A percentile compares a stretch with the other conserved stretches of the same genome.
Evolutionary conservation across 2,888 invertebrate species (phyloP).

Genomic region (Congeria kusceri): DNA sequence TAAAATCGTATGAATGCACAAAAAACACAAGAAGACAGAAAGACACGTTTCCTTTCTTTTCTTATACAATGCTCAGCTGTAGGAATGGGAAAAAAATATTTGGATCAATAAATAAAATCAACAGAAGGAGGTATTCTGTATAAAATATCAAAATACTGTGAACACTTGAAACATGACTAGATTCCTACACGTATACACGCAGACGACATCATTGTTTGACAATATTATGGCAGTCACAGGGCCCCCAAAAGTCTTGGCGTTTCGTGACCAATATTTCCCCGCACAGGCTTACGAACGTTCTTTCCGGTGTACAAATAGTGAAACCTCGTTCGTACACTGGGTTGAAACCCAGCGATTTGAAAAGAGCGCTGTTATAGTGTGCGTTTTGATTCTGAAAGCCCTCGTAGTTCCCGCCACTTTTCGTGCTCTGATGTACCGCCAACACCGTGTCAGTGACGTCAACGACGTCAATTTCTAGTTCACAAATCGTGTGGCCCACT

Average conservation of each 20-base stretch:
- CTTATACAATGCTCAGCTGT: too few relatives aligned
- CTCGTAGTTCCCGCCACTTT: conserved; percentile 66
- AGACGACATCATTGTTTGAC: not conserved
- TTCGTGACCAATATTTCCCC: conserved; percentile 37
- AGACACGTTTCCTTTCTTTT: too few relatives aligned
- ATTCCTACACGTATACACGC: too few relatives aligned
- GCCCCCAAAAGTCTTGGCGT: conserved; percentile 47
- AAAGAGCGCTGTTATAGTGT: conserved; percentile 61
- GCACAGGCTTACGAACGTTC: conserved; percentile 47
- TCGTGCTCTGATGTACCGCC: conserved; percentile 75
- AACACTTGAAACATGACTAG: too few relatives aligned
- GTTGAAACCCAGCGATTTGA: conserved; percentile 55
- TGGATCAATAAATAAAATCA: too few relatives aligned
- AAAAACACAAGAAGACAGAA: too few relatives aligned
- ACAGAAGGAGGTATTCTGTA: too few relatives aligned
- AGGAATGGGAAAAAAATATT: too few relatives aligned
- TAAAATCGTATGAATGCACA: too few relatives aligned
- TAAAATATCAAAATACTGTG: too few relatives aligned
- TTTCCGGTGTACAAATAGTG: conserved; percentile 65
- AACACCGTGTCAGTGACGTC: conserved; percentile 70
- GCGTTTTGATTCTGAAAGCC: conserved; percentile 61
- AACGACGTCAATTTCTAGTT: conserved; percentile 59
- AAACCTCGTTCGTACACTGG: conserved; percentile 65
- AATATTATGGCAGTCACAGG: conserved; percentile 43
- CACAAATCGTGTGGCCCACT: conserved; percentile 66